These are phyloP conservation scores for Holcopasites calliopsidis DNA, from an alignment of 1,140 invertebrate genomes.

Conservation along the genomic window DNA sequence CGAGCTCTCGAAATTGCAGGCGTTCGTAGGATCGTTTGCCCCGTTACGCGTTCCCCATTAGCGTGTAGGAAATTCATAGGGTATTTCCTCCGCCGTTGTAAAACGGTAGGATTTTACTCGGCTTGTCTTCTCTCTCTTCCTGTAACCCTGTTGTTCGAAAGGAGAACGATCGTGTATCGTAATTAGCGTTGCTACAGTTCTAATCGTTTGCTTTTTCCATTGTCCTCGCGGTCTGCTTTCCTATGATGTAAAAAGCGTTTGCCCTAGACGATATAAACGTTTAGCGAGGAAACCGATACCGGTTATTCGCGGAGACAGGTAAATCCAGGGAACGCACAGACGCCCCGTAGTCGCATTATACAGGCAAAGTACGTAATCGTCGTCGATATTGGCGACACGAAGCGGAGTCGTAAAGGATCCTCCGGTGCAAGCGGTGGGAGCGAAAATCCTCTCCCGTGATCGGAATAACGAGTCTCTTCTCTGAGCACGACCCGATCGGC, in stretches of 20 bases:
- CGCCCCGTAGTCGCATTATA: slow-evolving; percentile 39
- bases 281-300: too few relatives aligned
- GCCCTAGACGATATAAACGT: background rate
- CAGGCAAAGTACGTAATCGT: slow-evolving; percentile 59
- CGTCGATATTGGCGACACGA: slow-evolving; percentile 61
- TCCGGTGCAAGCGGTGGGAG: slow-evolving; percentile 34
- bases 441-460: slow-evolving; percentile 62
- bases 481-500: slow-evolving; percentile 44
- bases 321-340: background rate
- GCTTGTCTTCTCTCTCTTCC: background rate
- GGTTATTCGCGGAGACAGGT: slow-evolving; percentile 25
- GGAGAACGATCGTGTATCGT: too few relatives aligned
- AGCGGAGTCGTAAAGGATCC: slow-evolving; percentile 60
- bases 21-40: background rate
- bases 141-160: too few relatives aligned
- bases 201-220: too few relatives aligned
- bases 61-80: slow-evolving; percentile 28
- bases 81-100: background rate
- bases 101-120: background rate
- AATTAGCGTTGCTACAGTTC: too few relatives aligned
- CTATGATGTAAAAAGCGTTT: background rate
- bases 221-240: too few relatives aligned
- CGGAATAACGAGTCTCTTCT: slow-evolving; percentile 59
- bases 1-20: slow-evolving; percentile 16
- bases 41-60: slow-evolving; percentile 11